Evolutionary conservation across 2,797 vertebrate genomes (phyloP).

Genomic region (Scarus forsteni): DNA sequence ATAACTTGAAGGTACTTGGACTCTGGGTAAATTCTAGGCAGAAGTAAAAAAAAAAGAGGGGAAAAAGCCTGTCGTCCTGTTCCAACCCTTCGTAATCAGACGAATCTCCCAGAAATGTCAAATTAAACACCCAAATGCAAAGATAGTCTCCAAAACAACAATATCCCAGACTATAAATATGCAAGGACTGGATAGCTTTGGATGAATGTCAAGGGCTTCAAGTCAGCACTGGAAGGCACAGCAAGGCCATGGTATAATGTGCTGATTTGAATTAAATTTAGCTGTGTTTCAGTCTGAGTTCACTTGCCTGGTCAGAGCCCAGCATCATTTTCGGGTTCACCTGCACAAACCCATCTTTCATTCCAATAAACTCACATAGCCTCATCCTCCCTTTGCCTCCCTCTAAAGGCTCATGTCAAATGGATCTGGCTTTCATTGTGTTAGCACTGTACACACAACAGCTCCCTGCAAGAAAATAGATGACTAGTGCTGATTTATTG

Average conservation of each 20-base stretch:
- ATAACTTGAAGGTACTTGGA: conserved; percentile 62
- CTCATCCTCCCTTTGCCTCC: conserved; percentile 43
- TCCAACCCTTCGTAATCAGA: conserved; percentile 65
- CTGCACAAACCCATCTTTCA: conserved; percentile 58
- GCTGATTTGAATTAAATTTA: conserved; percentile 47
- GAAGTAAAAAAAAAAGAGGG: conserved; percentile 23
- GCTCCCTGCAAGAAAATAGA: conserved; percentile 69
- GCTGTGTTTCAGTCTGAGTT: conserved; percentile 38
- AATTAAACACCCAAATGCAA: conserved; percentile 51
- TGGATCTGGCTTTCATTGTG: conserved; percentile 75
- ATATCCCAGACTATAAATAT: conserved; percentile 58
- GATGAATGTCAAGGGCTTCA: conserved; percentile 54
- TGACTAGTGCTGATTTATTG: conserved; percentile 82
- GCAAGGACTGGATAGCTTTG: conserved; percentile 48
- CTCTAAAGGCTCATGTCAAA: conserved; percentile 48
- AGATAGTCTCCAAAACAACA: conserved; percentile 28
- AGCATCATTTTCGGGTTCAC: conserved; percentile 50
- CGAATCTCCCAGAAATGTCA: conserved; percentile 48
- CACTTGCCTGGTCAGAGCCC: conserved; percentile 35
- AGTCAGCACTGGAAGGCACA: conserved; percentile 35
- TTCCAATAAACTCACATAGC: conserved; percentile 47
- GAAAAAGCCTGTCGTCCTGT: conserved; percentile 50
- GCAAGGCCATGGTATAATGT: conserved; percentile 31
- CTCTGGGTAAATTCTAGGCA: conserved; percentile 41
- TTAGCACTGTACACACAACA: conserved; percentile 65